phyloP scores from a whole-genome alignment of 2,888 invertebrate genomes.

The Watsonalla cultraria region DNA sequence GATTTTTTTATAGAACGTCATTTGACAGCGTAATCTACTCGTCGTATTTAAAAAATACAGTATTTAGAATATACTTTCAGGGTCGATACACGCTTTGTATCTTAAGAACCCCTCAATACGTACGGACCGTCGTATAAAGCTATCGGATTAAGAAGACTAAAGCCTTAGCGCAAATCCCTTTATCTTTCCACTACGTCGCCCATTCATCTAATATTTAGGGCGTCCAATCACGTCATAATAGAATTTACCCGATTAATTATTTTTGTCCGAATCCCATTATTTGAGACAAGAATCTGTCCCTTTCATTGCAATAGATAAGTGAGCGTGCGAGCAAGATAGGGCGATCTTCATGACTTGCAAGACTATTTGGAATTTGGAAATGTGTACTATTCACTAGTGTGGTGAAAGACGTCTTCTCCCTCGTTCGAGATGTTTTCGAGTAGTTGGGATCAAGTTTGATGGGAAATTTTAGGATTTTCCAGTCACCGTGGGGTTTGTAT shows the following conservation, averaged over 20 bases:
- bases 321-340: not conserved
- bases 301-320: not conserved
- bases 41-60: no score
- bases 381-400: not conserved
- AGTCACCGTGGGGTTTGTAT: slow-evolving; percentile 15
- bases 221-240: slow-evolving; percentile 40
- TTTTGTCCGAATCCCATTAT: slow-evolving; percentile 24
- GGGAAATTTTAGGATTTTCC: slow-evolving; percentile 1
- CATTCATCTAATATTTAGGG: slow-evolving; percentile 34
- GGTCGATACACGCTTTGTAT: no score
- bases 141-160: not conserved
- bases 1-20: no score
- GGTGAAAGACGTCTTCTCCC: not conserved
- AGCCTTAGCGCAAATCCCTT: slow-evolving; percentile 16
- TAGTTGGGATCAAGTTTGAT: not conserved
- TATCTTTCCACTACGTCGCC: slow-evolving; percentile 48
- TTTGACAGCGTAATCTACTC: no score
- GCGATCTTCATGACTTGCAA: slow-evolving; percentile 15
- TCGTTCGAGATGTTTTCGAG: not conserved
- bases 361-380: not conserved
- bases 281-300: not conserved
- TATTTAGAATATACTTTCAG: no score
- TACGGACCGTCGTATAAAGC: not conserved
- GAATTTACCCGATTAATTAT: slow-evolving; percentile 50
- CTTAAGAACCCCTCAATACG: not conserved